Evolutionary conservation across 1,140 invertebrate genomes (phyloP).

Genomic region (Formica exsecta): DNA sequence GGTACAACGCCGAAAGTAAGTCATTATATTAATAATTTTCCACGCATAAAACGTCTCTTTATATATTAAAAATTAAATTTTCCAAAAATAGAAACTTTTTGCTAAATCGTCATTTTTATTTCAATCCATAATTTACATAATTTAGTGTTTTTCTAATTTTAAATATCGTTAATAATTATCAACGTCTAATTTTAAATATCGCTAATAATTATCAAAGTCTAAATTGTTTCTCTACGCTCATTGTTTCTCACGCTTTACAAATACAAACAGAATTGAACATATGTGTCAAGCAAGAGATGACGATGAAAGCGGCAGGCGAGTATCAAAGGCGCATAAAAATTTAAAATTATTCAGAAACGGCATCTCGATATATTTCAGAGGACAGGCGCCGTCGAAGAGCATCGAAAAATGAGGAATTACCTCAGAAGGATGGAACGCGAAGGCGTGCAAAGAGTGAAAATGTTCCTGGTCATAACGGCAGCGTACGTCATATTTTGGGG

Average conservation of each 20-base stretch:
- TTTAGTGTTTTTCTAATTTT: background rate
- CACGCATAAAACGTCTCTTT: background rate
- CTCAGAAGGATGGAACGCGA: constrained; percentile 92
- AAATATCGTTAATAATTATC: background rate
- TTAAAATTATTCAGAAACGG: background rate
- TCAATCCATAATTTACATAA: constrained; percentile 7
- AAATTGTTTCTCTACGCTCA: background rate
- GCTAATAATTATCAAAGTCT: background rate
- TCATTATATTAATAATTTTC: constrained; percentile 19
- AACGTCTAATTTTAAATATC: background rate
- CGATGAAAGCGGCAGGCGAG: background rate
- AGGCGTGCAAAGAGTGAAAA: constrained; percentile 92
- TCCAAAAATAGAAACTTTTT: background rate
- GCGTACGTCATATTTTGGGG: constrained; percentile 96
- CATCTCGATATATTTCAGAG: constrained; percentile 73
- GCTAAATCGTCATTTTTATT: background rate
- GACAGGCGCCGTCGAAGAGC: constrained; percentile 89
- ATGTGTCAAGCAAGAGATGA: too few relatives aligned
- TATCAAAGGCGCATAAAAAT: background rate
- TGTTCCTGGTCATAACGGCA: constrained; percentile 94
- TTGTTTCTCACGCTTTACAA: background rate
- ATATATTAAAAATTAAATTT: background rate
- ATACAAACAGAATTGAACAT: background rate
- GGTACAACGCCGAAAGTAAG: constrained; percentile 82
- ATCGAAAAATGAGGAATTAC: constrained; percentile 92